Evolutionary conservation across 2,113 vertebrate genomes (phyloP), one percentile per base, ranked within the genome.

Genomic region (Xiphias gladius): DNA sequence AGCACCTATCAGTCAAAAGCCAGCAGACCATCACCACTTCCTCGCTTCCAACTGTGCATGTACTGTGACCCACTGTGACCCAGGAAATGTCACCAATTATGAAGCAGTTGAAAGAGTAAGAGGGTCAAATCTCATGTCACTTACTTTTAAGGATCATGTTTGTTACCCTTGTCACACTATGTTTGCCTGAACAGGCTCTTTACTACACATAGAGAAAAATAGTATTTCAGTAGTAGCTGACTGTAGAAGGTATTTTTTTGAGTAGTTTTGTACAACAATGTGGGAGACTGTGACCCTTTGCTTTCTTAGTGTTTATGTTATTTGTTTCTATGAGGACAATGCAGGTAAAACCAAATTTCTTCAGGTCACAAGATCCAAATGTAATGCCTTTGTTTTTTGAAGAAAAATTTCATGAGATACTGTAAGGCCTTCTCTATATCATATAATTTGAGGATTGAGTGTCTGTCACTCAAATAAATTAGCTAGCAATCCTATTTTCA

Each of bases 11-110:
- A 87, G 67, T 90, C 87, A 89, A 70, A 85, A 62, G 11, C 39
- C 69, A 83, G 76, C 61, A 78, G 86, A 89, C 80, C 83, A 80
- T 88, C 82, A 86, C 37, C 20, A 11, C 80, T 39, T 55, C n/a
- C 62, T 30, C 4, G 24, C 46, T 71, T 76, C 62, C 83, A 79
- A 57, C 55, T 85, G 54, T 76, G 71, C 12, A 10, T 17, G 24
- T 19, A 48, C 76, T 19, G 50, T 84, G 86, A 91, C 90, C 62
- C 79, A 32, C 20, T 10, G 6, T 43, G 83, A 90, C 86, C 80
- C 59, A 46, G 90, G 86, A 93, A 88, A 91, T 91, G 70, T 78
- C 69, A 79, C 54, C 68, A 91, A 90, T 91, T 88, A 89, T 19
- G 30, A 65, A 83, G 50, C 70, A 81, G 64, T 73, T 88, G 30